Evolutionary conservation across 1,140 invertebrate species (phyloP).

Genomic region (Camponotus vicinus): DNA sequence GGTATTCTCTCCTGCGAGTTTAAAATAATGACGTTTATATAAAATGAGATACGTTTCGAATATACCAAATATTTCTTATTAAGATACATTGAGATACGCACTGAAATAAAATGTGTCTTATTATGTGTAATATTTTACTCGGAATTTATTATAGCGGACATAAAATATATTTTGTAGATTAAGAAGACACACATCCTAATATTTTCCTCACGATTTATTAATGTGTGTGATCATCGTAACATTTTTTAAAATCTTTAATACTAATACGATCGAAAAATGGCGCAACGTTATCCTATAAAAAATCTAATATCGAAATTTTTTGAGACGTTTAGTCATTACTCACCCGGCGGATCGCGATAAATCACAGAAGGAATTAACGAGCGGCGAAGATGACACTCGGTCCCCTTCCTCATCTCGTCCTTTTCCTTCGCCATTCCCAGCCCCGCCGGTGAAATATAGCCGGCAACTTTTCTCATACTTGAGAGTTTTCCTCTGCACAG

Average conservation of each 20-base stretch:
- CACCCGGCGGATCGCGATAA: slow-evolving; percentile 79
- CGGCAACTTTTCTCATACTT: slow-evolving; percentile 82
- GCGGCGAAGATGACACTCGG: slow-evolving; percentile 82
- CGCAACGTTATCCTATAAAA: slow-evolving; percentile 39
- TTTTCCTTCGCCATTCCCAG: slow-evolving; percentile 70
- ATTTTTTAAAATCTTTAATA: neutral
- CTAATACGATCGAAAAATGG: neutral
- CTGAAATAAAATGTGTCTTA: neutral
- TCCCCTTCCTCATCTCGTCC: slow-evolving; percentile 73
- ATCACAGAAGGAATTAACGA: slow-evolving; percentile 83
- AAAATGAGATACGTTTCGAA: too few species aligned
- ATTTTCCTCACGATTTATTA: neutral
- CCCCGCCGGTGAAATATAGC: slow-evolving; percentile 80
- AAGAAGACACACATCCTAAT: too few species aligned
- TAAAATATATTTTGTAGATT: slow-evolving; percentile 22
- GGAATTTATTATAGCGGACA: neutral
- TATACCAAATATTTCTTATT: neutral
- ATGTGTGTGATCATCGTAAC: neutral
- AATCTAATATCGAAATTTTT: slow-evolving; percentile 82
- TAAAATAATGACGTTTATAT: neutral
- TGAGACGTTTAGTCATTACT: slow-evolving; percentile 80
- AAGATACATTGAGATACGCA: neutral
- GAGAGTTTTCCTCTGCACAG: slow-evolving; percentile 76
- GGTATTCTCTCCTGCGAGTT: neutral
- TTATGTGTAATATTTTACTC: too few species aligned